phyloP scores from a whole-genome alignment of 2,797 vertebrate species.

The Gastrophryne carolinensis region DNA sequence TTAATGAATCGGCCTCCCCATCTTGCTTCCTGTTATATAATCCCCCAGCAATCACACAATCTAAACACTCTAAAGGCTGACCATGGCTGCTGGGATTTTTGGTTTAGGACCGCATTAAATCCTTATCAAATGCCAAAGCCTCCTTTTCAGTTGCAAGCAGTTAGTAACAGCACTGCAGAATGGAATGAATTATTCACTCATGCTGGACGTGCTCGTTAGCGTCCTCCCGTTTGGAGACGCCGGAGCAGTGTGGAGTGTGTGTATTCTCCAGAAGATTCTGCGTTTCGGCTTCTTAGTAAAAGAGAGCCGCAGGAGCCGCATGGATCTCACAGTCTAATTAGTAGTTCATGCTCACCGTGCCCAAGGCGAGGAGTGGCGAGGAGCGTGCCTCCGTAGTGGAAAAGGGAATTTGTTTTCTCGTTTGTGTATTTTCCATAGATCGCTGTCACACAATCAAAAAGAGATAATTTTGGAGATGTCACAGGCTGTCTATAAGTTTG shows the following conservation, averaged over 20 bases:
- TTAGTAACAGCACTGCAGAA: background rate
- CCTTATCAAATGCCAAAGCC: too few relatives aligned
- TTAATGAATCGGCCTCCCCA: too few relatives aligned
- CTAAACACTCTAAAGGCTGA: too few relatives aligned
- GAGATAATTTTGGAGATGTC: constrained; percentile 6
- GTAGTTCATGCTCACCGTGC: constrained; percentile 22
- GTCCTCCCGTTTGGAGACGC: background rate
- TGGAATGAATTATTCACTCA: background rate
- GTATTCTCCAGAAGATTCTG: constrained; percentile 1
- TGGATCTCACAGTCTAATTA: constrained; percentile 30
- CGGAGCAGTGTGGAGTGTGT: background rate
- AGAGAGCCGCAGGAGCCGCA: constrained; percentile 4
- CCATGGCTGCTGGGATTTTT: too few relatives aligned
- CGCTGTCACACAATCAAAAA: background rate
- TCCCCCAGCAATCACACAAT: too few relatives aligned
- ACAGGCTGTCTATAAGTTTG: background rate
- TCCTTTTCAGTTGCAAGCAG: too few relatives aligned
- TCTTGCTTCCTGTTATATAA: too few relatives aligned
- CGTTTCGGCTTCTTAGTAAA: background rate
- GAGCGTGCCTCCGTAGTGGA: background rate
- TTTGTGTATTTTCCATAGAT: constrained; percentile 11
- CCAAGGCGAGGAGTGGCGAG: background rate
- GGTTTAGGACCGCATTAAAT: too few relatives aligned
- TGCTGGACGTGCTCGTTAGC: background rate
- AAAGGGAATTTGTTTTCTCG: background rate